Evolutionary conservation across 2,888 invertebrate species (phyloP), one percentile per base, ranked within the genome.

Genomic region (Papilio elwesi): DNA sequence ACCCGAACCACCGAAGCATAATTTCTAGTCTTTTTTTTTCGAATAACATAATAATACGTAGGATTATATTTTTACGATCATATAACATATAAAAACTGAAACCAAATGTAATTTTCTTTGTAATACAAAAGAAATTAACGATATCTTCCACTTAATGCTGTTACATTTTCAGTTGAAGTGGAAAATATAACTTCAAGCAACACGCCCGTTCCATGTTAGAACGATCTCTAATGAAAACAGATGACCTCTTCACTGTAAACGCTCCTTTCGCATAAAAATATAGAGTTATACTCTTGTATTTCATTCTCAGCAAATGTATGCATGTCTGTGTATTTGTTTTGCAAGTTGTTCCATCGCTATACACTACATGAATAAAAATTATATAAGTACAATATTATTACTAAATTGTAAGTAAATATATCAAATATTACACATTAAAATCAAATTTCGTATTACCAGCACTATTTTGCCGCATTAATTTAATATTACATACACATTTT

Each of bases 181-280:
- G 71, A 66, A 71, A 71, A 66, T 66, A 71, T 71, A 66, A 71
- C 51, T 71, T 15, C 57, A 59, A 57, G 59, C 57, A 71, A 71
- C 71, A 71, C 71, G 71, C 71, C 71, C 71, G 66, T 71, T 71
- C n/a, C 71, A 71, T 71, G 71, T 70, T 71, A 57, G 65, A 71
- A 59, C 49, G 65, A 51, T 57, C 71, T 65, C 66, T 71, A 71
- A 71, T 71, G 71, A 71, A 71, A 71, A 71, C 11, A 71, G 38
- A 71, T 71, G 66, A 71, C 65, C 66, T 26, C 66, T 71, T 65
- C 55, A 38, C 65, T 66, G 57, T 66, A 48, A 66, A 65, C 71
- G 71, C 66, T 71, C 57, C 57, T 38, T 71, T 59, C 57, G 55
- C 51, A 71, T 71, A 70, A 71, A 71, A 68, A 70, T 55, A 66